Percentiles rank a stretch among this genome's conserved stretches.
phyloP scores from a whole-genome alignment of 2,888 invertebrate species.

The Oxytorus armatus region DNA sequence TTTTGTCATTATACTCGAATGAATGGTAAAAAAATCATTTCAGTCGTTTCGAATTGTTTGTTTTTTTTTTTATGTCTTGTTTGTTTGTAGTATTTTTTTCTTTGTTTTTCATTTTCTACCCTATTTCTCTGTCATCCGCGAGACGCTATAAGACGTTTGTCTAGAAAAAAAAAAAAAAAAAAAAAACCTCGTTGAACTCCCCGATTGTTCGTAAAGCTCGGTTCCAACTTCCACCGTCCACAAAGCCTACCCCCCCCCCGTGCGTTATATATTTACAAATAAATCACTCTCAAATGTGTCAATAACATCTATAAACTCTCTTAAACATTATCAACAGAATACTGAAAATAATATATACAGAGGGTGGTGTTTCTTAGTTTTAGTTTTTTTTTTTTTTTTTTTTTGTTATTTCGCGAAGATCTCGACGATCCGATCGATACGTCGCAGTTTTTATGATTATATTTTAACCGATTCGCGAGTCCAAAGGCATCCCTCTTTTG shows the following conservation, averaged over 20 bases:
- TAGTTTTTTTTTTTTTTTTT: slow-evolving; percentile 23
- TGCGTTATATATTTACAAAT: slow-evolving; percentile 72
- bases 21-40: slow-evolving; percentile 61
- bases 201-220: slow-evolving; percentile 40
- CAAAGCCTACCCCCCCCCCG: slow-evolving; percentile 59
- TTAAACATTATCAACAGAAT: slow-evolving; percentile 75
- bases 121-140: slow-evolving; percentile 22
- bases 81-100: slow-evolving; percentile 49
- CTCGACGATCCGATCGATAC: slow-evolving; percentile 53
- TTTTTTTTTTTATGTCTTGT: slow-evolving; percentile 58
- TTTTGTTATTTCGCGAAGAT: slow-evolving; percentile 40
- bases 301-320: slow-evolving; percentile 76
- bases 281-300: slow-evolving; percentile 74
- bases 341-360: slow-evolving; percentile 75
- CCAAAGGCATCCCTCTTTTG: slow-evolving; percentile 2
- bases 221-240: slow-evolving; percentile 14
- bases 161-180: slow-evolving; percentile 9
- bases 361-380: slow-evolving; percentile 47
- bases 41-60: slow-evolving; percentile 65
- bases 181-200: slow-evolving; percentile 24
- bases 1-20: slow-evolving; percentile 52
- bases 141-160: slow-evolving; percentile 14
- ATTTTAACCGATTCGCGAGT: slow-evolving; percentile 3
- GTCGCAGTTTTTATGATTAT: slow-evolving; percentile 17
- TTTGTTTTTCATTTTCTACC: slow-evolving; percentile 34